A percentile compares a stretch with the other conserved stretches of the same genome.
Evolutionary conservation across 2,888 invertebrate genomes (phyloP).

Genomic region (Amblyjoppa proteus): DNA sequence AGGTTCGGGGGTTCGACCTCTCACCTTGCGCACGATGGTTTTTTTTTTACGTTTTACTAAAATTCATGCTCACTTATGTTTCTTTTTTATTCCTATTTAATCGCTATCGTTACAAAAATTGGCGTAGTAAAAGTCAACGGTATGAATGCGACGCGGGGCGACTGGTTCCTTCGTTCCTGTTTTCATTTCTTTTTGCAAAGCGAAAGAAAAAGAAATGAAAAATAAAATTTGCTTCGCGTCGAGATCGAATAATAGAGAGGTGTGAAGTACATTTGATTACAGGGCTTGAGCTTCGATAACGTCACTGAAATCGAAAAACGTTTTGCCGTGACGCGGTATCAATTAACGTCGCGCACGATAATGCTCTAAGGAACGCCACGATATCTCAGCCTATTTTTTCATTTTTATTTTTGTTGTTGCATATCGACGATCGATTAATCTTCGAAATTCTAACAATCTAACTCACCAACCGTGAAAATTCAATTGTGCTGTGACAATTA

Average conservation of each 20-base stretch:
- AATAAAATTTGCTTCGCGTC: constrained; percentile 48
- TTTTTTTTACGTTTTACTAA: constrained; percentile 5
- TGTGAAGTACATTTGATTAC: constrained; percentile 53
- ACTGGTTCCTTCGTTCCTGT: constrained; percentile 6
- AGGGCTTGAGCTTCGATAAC: constrained; percentile 60
- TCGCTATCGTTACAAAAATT: constrained; percentile 70
- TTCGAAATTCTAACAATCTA: background rate
- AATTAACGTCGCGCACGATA: constrained; percentile 4
- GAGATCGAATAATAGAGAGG: constrained; percentile 32
- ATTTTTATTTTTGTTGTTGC: constrained; percentile 26
- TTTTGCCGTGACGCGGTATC: constrained; percentile 16
- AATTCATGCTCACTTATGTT: constrained; percentile 20
- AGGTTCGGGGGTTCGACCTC: constrained; percentile 52
- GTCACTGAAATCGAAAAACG: constrained; percentile 50
- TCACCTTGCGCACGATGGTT: constrained; percentile 29
- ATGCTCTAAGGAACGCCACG: constrained; percentile 17
- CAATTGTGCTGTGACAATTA: constrained; percentile 20
- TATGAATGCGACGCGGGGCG: constrained; percentile 54
- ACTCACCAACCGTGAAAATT: constrained; percentile 6
- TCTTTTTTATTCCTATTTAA: constrained; percentile 60
- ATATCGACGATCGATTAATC: constrained; percentile 8
- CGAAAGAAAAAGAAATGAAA: constrained; percentile 33
- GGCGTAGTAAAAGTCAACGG: constrained; percentile 66
- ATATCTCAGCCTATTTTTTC: background rate
- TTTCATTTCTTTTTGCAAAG: constrained; percentile 42